Percentiles rank a stretch among this genome's conserved stretches.
phyloP scores from a whole-genome alignment of 2,888 invertebrate genomes.

The Sussaba pulchella region DNA sequence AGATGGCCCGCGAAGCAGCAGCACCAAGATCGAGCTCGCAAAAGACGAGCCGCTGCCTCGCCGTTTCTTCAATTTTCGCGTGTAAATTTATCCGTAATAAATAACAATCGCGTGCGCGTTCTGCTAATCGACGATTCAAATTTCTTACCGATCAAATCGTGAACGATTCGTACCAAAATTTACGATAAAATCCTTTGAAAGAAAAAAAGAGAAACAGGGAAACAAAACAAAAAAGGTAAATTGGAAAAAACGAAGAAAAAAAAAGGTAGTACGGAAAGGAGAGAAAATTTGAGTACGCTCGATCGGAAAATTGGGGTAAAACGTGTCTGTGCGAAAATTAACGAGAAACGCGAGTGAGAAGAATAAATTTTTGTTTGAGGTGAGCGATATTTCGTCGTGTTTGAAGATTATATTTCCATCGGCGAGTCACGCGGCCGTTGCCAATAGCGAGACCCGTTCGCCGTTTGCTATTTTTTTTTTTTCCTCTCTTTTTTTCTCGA shows the following conservation, averaged over 20 bases:
- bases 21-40: constrained; percentile 51
- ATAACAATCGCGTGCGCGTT: background rate
- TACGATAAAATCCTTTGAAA: too few species aligned
- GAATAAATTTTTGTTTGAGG: constrained; percentile 14
- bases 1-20: constrained; percentile 62
- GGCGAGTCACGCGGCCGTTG: constrained; percentile 44
- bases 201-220: too few species aligned
- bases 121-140: background rate
- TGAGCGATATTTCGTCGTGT: constrained; percentile 43
- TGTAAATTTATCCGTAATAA: constrained; percentile 10
- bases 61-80: constrained; percentile 49
- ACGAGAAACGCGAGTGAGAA: constrained; percentile 18
- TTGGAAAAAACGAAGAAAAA: too few species aligned
- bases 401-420: constrained; percentile 58
- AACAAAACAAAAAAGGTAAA: too few species aligned
- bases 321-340: constrained; percentile 7
- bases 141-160: constrained; percentile 4
- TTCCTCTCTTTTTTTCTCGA: constrained; percentile 30
- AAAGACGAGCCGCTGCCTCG: constrained; percentile 47
- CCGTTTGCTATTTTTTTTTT: constrained; percentile 7
- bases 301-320: constrained; percentile 1
- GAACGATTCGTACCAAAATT: too few species aligned
- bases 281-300: background rate
- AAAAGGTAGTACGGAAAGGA: constrained; percentile 10
- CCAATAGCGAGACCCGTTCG: background rate